These are phyloP conservation scores for Carollia perspicillata DNA, from an alignment of 2,113 vertebrate species.

Conservation along the genomic window DNA sequence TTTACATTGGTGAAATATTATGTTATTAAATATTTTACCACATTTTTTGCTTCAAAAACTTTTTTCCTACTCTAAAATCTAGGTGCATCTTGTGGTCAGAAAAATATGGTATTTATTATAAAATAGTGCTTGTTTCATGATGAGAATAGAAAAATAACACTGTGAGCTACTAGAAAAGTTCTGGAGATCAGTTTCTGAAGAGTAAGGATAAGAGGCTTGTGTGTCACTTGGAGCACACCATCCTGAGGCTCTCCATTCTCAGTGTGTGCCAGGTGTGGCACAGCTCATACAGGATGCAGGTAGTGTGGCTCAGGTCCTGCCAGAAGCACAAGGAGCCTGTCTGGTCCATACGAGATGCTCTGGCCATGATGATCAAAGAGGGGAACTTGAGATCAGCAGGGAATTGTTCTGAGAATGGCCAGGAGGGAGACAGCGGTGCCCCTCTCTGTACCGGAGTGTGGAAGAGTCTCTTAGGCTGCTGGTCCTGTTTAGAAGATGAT, in stretches of 20 bases:
- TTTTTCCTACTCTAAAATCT: too few species aligned
- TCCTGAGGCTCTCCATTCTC: not conserved
- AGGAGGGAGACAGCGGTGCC: not conserved
- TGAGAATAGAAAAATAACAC: conserved; percentile 68
- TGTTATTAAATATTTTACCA: too few species aligned
- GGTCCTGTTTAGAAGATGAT: not conserved
- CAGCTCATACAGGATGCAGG: fast-evolving
- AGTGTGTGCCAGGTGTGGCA: not conserved
- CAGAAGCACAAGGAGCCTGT: not conserved
- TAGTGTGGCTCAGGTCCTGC: not conserved
- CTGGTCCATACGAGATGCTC: not conserved
- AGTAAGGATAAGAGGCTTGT: not conserved
- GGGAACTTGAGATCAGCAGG: not conserved
- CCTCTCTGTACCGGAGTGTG: not conserved
- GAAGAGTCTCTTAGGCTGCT: not conserved
- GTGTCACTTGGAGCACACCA: not conserved
- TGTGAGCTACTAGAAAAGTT: conserved; percentile 18
- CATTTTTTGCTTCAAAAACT: too few species aligned
- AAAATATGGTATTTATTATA: conserved; percentile 77
- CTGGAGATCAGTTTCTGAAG: not conserved
- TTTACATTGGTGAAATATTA: too few species aligned
- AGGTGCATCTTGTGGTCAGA: too few species aligned
- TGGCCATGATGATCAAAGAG: not conserved
- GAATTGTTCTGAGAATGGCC: not conserved
- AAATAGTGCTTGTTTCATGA: conserved; percentile 71